A percentile compares a stretch with the other conserved stretches of the same genome.
Evolutionary conservation across 2,888 invertebrate species (phyloP).

Genomic region (Trichopria drosophilae): DNA sequence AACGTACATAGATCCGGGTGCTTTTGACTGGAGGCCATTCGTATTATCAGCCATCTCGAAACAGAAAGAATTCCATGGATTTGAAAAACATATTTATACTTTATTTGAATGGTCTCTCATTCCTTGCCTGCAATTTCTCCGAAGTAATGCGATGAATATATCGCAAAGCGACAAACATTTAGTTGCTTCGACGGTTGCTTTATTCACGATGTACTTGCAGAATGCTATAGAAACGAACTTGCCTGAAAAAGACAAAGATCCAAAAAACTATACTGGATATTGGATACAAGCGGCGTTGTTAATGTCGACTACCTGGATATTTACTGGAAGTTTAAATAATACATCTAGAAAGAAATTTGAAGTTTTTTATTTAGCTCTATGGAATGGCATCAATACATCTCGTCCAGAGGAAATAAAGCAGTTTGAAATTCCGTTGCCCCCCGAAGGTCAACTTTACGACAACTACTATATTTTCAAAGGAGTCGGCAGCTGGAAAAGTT

Average conservation of each 20-base stretch:
- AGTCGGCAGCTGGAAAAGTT: constrained; percentile 64
- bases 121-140: constrained; percentile 62
- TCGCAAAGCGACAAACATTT: constrained; percentile 52
- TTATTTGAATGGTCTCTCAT: constrained; percentile 64
- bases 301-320: constrained; percentile 61
- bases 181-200: constrained; percentile 50
- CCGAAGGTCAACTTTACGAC: constrained; percentile 63
- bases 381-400: constrained; percentile 56
- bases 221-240: constrained; percentile 46
- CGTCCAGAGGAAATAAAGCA: constrained; percentile 61
- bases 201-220: constrained; percentile 53
- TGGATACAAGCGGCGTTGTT: constrained; percentile 63
- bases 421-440: constrained; percentile 62
- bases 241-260: constrained; percentile 46
- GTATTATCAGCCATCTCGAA: constrained; percentile 45
- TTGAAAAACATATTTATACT: constrained; percentile 44
- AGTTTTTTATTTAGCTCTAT: constrained; percentile 53
- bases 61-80: constrained; percentile 38
- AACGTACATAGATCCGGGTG: constrained; percentile 64
- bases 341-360: constrained; percentile 57
- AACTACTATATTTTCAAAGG: constrained; percentile 65
- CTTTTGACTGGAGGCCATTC: constrained; percentile 63
- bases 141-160: constrained; percentile 54
- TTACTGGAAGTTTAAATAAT: constrained; percentile 60
- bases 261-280: constrained; percentile 56